Evolutionary conservation across 1,140 invertebrate species (phyloP).

Genomic region (Epicauta chinensis): DNA sequence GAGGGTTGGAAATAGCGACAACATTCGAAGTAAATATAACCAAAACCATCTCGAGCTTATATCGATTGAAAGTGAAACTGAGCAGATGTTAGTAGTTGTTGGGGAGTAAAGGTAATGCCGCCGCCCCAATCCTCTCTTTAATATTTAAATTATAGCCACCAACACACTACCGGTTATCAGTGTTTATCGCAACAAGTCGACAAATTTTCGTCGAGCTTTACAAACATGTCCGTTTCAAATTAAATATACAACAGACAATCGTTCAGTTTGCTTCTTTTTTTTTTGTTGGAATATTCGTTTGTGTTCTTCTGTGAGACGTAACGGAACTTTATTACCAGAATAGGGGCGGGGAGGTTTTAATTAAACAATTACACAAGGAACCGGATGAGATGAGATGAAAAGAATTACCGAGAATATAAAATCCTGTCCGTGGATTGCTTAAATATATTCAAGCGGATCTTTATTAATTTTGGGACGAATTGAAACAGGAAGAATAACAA

Average conservation of each 20-base stretch:
- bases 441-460: no score
- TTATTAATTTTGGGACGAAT: no score
- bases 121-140: neutral
- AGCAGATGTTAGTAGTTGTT: conserved; percentile 11
- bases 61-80: conserved; percentile 23
- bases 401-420: conserved; percentile 4
- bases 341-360: neutral
- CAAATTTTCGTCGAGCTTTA: conserved; percentile 1
- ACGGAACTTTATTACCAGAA: neutral
- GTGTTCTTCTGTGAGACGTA: neutral
- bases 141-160: conserved; percentile 15
- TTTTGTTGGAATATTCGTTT: neutral
- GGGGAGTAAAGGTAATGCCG: no score
- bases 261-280: no score
- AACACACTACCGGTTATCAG: neutral
- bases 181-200: conserved; percentile 7
- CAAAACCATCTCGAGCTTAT: neutral
- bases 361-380: conserved; percentile 3
- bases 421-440: neutral
- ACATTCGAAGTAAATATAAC: conserved; percentile 7
- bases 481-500: no score
- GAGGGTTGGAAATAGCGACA: neutral
- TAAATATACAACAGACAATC: neutral
- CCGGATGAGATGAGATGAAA: neutral
- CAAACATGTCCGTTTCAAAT: neutral